phyloP scores from a whole-genome alignment of 2,888 invertebrate species.

The Agrochola lota region DNA sequence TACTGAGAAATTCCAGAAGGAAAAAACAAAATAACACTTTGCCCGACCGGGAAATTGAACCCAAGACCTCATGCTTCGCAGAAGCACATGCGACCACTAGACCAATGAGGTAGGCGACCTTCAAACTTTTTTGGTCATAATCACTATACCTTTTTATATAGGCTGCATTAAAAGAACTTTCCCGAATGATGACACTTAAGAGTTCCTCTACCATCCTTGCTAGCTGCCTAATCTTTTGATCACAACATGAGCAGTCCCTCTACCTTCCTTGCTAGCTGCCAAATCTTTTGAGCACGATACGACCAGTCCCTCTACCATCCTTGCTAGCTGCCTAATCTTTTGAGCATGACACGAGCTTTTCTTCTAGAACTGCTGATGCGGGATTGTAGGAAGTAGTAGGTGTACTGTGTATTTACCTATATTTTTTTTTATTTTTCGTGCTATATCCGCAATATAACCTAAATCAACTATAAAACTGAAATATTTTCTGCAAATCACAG shows the following conservation, averaged over 20 bases:
- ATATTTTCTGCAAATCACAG: slow-evolving; percentile 27
- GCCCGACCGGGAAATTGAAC: background rate
- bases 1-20: background rate
- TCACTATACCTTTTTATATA: background rate
- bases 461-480: background rate
- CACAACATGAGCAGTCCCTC: too few species aligned
- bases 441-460: background rate
- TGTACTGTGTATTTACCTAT: too few species aligned
- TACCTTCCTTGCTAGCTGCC: too few species aligned
- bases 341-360: background rate
- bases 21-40: background rate
- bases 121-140: background rate
- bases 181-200: too few species aligned
- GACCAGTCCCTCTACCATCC: background rate
- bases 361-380: background rate
- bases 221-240: too few species aligned
- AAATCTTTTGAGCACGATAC: background rate
- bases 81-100: background rate
- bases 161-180: background rate
- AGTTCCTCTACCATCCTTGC: too few species aligned
- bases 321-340: background rate
- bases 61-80: background rate
- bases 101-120: background rate
- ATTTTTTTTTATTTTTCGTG: background rate
- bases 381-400: background rate